Percentiles rank a stretch among this genome's conserved stretches.
phyloP scores from a whole-genome alignment of 2,797 vertebrate genomes.

The Sylvilagus floridanus region DNA sequence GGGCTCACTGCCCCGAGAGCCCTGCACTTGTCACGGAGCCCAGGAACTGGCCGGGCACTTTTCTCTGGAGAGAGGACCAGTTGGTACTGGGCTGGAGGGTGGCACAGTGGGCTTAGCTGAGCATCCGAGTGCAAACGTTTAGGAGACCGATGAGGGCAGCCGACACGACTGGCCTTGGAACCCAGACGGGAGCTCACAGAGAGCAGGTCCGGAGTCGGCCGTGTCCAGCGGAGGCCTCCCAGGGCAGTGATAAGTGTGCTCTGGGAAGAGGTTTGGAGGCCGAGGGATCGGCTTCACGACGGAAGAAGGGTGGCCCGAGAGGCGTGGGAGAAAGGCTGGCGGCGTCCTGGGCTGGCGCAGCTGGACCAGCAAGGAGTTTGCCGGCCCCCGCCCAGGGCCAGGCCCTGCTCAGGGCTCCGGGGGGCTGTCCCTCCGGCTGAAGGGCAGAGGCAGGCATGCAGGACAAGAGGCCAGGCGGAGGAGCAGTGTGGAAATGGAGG shows the following conservation, averaged over 20 bases:
- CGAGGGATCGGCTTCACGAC: not conserved
- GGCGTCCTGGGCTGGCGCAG: not conserved
- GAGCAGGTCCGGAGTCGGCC: not conserved
- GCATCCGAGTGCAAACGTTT: not conserved
- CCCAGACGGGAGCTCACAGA: not conserved
- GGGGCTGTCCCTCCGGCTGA: not conserved
- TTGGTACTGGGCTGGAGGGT: too few relatives aligned
- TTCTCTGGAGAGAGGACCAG: not conserved
- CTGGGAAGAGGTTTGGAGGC: not conserved
- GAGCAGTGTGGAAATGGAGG: not conserved
- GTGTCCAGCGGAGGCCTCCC: not conserved
- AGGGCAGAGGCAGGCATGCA: not conserved
- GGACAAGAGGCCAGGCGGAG: not conserved
- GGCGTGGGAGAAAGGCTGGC: not conserved
- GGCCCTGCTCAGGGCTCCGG: not conserved
- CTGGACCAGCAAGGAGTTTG: not conserved
- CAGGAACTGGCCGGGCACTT: not conserved
- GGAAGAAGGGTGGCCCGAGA: not conserved
- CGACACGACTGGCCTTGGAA: not conserved
- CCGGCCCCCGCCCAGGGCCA: not conserved
- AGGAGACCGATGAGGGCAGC: not conserved
- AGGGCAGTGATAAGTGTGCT: not conserved
- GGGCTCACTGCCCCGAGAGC: not conserved
- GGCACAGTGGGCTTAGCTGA: not conserved
- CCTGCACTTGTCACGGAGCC: not conserved